Conservation (phyloP, 2,113 vertebrate genomes). For the crab-eating macaque (Macaca fascicularis) region DNA sequence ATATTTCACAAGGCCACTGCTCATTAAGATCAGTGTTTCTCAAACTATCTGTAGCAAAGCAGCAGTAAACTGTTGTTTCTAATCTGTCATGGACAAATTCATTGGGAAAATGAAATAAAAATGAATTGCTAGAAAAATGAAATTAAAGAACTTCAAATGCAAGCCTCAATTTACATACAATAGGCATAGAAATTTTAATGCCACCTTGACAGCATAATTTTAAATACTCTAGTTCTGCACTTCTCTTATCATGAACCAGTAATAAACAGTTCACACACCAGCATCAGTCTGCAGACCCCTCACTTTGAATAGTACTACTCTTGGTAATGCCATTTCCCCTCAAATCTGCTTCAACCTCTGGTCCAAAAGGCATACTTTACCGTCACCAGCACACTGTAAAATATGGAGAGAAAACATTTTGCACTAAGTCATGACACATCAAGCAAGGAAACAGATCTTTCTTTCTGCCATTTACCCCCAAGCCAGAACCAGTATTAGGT, state of each 20-base stretch:
- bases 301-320: not conserved
- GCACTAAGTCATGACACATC: not conserved
- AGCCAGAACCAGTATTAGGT: not conserved
- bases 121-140: conserved; percentile 53
- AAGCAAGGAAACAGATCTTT: not conserved
- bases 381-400: not conserved
- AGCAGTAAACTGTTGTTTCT: conserved; percentile 16
- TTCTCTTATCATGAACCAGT: not conserved
- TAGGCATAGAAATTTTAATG: conserved; percentile 6
- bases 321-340: not conserved
- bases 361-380: not conserved
- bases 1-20: not conserved
- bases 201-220: conserved; percentile 39
- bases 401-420: not conserved
- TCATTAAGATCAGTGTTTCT: not conserved
- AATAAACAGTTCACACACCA: not conserved
- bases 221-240: not conserved
- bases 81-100: conserved; percentile 8
- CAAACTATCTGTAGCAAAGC: not conserved
- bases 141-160: conserved; percentile 13
- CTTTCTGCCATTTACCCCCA: not conserved
- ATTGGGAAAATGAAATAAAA: conserved; percentile 29
- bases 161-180: not conserved
- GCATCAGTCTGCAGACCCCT: not conserved
- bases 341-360: not conserved